Conservation (phyloP, 2,797 vertebrate genomes). For the Acanthiza pusilla region DNA sequence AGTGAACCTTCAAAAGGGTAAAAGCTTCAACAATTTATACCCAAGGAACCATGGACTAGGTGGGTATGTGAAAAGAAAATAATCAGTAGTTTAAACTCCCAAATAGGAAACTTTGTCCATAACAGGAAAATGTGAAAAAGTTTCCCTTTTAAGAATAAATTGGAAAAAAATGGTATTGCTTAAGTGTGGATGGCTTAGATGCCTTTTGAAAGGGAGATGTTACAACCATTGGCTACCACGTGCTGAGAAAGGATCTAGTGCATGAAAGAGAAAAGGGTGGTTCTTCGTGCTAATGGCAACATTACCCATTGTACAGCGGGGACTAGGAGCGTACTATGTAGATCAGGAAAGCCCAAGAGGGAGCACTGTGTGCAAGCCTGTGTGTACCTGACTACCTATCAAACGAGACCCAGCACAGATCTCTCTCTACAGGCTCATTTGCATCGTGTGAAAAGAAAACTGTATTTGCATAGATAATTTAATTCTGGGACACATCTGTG, state of each 20-base stretch:
- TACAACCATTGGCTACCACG: background rate
- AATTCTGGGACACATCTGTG: constrained; percentile 21
- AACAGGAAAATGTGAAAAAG: background rate
- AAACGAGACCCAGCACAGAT: background rate
- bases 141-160: background rate
- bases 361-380: background rate
- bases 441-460: background rate
- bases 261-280: background rate
- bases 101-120: background rate
- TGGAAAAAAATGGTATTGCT: background rate
- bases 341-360: background rate
- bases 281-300: background rate
- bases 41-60: background rate
- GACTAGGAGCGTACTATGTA: background rate
- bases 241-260: background rate
- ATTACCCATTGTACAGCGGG: background rate
- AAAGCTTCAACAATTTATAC: background rate
- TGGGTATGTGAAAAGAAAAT: background rate
- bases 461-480: constrained; percentile 27
- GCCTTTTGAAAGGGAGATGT: background rate
- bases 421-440: constrained; percentile 10
- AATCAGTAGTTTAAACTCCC: background rate
- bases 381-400: background rate
- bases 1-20: background rate
- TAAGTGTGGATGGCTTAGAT: background rate